These are phyloP conservation scores for Sebastes elongatus DNA, from an alignment of 2,797 vertebrate genomes.

Conservation along the genomic window DNA sequence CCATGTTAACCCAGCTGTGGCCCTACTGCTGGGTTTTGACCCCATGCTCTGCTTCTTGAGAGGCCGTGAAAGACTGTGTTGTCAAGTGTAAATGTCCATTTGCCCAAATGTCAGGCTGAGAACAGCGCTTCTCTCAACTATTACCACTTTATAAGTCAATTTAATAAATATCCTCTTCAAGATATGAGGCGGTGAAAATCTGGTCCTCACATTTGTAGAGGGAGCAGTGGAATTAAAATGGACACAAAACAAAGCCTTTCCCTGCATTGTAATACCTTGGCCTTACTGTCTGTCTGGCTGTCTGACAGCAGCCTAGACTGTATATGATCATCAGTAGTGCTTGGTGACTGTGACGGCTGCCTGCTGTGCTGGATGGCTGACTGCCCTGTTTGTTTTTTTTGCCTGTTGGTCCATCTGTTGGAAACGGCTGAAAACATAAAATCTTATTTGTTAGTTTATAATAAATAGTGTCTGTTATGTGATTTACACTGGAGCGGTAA, in stretches of 20 bases:
- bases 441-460: not conserved
- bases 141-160: not conserved
- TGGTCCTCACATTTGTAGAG: not conserved
- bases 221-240: not conserved
- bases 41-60: slow-evolving; percentile 6
- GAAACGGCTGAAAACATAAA: slow-evolving; percentile 2
- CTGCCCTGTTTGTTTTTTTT: slow-evolving; percentile 2
- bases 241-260: not conserved
- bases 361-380: slow-evolving; percentile 20
- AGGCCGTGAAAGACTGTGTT: slow-evolving; percentile 37
- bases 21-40: slow-evolving; percentile 2
- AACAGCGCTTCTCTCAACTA: not conserved
- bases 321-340: slow-evolving; percentile 37
- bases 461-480: not conserved
- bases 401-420: slow-evolving; percentile 37
- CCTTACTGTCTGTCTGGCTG: not conserved
- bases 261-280: slow-evolving; percentile 28
- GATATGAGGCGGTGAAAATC: not conserved
- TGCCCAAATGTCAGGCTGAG: slow-evolving; percentile 21
- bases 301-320: slow-evolving; percentile 18
- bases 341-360: not conserved
- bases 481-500: not conserved
- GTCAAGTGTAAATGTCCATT: slow-evolving; percentile 29
- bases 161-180: not conserved
- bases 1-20: slow-evolving; percentile 22